Percentiles rank a stretch among this genome's conserved stretches.
These are phyloP conservation scores for Peromyscus attwateri DNA, from an alignment of 2,797 vertebrate species.

Conservation along the genomic window DNA sequence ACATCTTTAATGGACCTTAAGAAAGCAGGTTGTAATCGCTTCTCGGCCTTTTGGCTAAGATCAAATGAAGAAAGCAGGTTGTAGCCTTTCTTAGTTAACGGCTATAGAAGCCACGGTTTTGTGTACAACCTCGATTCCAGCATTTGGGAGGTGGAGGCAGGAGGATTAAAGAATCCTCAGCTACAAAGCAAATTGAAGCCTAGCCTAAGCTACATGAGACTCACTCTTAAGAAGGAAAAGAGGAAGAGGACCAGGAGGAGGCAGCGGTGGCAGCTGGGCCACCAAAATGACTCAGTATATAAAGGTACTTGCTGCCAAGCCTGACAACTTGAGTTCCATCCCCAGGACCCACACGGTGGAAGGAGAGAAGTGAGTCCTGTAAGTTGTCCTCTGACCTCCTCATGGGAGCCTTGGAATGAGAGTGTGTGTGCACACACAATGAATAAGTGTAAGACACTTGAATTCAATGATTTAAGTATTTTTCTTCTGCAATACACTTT, in stretches of 20 bases:
- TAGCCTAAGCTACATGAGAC: background rate
- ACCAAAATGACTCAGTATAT: background rate
- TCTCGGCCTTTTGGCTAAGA: too few relatives aligned
- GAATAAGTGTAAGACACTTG: background rate
- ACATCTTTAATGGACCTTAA: conserved; percentile 36
- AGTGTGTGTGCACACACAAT: too few relatives aligned
- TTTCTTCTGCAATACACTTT: background rate
- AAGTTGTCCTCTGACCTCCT: background rate
- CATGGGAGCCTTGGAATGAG: background rate
- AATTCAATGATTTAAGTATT: background rate
- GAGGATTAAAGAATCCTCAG: background rate
- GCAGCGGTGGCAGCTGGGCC: background rate
- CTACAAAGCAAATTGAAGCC: background rate
- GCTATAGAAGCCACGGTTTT: conserved; percentile 25
- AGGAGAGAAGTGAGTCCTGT: background rate
- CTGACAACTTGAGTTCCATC: background rate
- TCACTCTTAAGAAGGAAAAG: background rate
- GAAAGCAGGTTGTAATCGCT: background rate
- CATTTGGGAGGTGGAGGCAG: background rate
- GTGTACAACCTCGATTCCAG: background rate
- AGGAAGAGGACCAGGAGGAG: background rate
- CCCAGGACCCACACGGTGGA: background rate
- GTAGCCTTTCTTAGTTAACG: conserved; percentile 4
- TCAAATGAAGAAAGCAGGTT: background rate
- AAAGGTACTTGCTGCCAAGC: background rate